Evolutionary conservation across 2,113 vertebrate genomes (phyloP), one percentile per base, ranked within the genome.

Genomic region (Spea multiplicata): DNA sequence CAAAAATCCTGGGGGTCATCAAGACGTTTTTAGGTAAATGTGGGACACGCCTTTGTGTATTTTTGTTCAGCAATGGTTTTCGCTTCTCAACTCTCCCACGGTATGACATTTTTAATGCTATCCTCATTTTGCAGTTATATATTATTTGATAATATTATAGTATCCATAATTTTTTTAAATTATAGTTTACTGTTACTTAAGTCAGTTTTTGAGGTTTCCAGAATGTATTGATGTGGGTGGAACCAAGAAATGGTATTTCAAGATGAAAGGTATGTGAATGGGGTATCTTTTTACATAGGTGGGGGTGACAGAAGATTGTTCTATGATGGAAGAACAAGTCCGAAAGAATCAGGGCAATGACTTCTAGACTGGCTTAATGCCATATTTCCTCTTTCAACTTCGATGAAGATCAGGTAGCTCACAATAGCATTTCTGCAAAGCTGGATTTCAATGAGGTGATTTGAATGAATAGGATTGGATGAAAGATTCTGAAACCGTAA

Each of bases 311-410:
- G 12, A 4, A 13, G 55, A 59, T 59, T 59, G 55, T 59, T 13
- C 14, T 59, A 4, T 59, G 55, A 59, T 13, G 14, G 55, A 9
- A 59, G 55, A 59, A 59, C 55, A 59, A 13, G 55, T 59, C 55
- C 55, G 4, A 4, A 12, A 12, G 55, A 59, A 59, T 13, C 14
- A 13, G 55, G 10, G 55, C 14, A 59, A 13, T 4, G 14, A 13
- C 55, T 13, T 59, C 55, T 8, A 9, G 14, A 4, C 55, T 59
- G 55, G 55, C 8, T 59, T 4, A 5, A 5, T 59, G 55, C 55
- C 55, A 59, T 59, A 59, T 59, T 59, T 59, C 6, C 55, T 59
- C 55, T 59, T 59, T 59, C 55, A 59, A 59, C 55, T 53, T 53
- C 52, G 4, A 13, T 59, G 8, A 59, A 59, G 55, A 59, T 59